Evolutionary conservation across 2,888 invertebrate species (phyloP), one percentile per base, ranked within the genome.

Genomic region (Hirudinaria manillensis): DNA sequence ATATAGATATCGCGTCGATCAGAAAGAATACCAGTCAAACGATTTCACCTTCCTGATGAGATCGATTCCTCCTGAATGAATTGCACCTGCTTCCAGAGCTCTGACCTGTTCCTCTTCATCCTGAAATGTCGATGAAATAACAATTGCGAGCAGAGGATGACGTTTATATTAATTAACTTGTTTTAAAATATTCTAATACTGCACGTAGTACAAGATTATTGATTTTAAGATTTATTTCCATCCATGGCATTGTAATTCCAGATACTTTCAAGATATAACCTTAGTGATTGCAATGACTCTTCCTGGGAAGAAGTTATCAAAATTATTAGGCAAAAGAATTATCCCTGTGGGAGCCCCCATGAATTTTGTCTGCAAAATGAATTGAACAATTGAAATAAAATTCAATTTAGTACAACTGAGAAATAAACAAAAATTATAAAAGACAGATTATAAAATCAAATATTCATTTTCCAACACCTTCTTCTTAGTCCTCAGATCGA

Each of bases 301-400:
- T 38, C 80, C 81, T 19, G 78, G 72, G 27, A 78, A 75, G 19
- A 79, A 78, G 73, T 80, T 78, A 10, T 82, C 81, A 81, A 84
- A 84, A 45, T 77, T 74, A 77, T 84, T 80, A 19, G 84, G 84
- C 32, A 81, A 78, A 32, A 79, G 70, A 19, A 83, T 56, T 21
- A 81, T 80, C 7, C 79, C 80, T 24, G 79, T 78, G 4, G 83
- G 74, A 38, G 77, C 77, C 24, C 72, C 75, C 76, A 83, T 76
- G 75, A 82, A 83, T 76, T 82, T 84, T 21, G 83, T 82, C 84
- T 84, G 82, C 38, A 82, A 81, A 73, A 13, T 32, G 16, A 24
- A 74, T 24, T n/a, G n/a, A 19, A 70, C 6, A 72, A 32, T 55
- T 32, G 10, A 32, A 24, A 10, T 4, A 10, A 6, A 68, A 34